These are phyloP conservation scores for Selenia dentaria DNA, from an alignment of 2,888 invertebrate species.

Conservation along the genomic window DNA sequence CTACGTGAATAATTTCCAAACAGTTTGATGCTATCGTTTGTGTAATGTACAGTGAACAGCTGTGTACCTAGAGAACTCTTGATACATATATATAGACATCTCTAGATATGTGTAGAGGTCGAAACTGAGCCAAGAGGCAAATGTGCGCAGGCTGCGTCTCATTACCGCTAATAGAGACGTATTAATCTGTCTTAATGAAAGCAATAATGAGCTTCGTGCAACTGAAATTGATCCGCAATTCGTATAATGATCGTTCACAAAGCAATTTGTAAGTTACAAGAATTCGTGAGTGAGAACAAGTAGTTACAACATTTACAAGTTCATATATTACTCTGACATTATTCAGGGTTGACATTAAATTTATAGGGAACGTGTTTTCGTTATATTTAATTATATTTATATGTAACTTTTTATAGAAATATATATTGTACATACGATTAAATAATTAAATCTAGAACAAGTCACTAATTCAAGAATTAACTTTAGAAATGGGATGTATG, in stretches of 20 bases:
- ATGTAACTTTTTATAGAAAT: too few relatives aligned
- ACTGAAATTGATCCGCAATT: conserved; percentile 41
- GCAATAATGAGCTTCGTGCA: conserved; percentile 58
- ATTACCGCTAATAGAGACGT: conserved; percentile 68
- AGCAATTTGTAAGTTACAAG: neutral
- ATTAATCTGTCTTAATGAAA: conserved; percentile 72
- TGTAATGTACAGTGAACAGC: conserved; percentile 26
- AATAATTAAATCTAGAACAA: too few relatives aligned
- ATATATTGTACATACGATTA: too few relatives aligned
- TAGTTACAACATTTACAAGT: too few relatives aligned
- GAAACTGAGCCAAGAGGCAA: conserved; percentile 54
- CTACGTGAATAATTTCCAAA: conserved; percentile 31
- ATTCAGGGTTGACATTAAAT: too few relatives aligned
- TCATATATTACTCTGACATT: too few relatives aligned
- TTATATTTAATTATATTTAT: too few relatives aligned
- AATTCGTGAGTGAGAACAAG: too few relatives aligned
- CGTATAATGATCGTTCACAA: conserved; percentile 5
- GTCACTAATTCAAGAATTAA: too few relatives aligned
- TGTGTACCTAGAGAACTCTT: conserved; percentile 9
- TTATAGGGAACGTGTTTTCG: too few relatives aligned
- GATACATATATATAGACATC: conserved; percentile 1
- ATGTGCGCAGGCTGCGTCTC: conserved; percentile 64
- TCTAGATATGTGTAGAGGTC: conserved; percentile 37
- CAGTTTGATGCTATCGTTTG: conserved; percentile 30
- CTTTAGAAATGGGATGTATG: too few relatives aligned